Base-by-base conservation (phyloP, 1,140 invertebrate genomes). In the Mamestra configurata region DNA sequence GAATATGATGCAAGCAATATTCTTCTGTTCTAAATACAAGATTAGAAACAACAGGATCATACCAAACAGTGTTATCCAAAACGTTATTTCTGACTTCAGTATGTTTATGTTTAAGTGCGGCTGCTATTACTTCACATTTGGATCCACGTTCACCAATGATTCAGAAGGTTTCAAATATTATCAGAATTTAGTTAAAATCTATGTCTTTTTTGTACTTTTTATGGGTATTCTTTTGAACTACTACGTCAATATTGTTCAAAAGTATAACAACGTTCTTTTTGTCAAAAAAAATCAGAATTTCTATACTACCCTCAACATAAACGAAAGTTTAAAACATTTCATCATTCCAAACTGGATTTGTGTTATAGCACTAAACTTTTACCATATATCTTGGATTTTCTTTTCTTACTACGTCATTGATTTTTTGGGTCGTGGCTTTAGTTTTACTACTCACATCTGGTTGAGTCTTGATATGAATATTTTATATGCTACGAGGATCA, bases 1-100 rank as follows among this genome's bases (percentile, higher is more conserved):
- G 0, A 66, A 78, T 20, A 20, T 78, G 1, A 55, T 70, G 22
- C 49, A 43, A 24, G 22, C 35, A 2, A 1, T 78, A 5, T 70
- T 70, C 4, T 53, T 78, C 15, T 70, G 10, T 27, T n/a, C 76
- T 1, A 78, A 70, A 53, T 78, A 70, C 51, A 55, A 57, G 51
- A 70, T 78, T 18, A 46, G 49, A 2, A 24, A 70, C 11, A 40
- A 46, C 11, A 24, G 22, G 22, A 27, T 70, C 13, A 10, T 2
- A 2, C 0, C 40, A 10, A 70, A 70, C 10, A 70, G 35, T 40
- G n/a, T 40, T 37, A 22, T 22, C 8, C 22, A 66, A 4, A 66
- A 43, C n/a, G 11, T 66, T 8, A 0, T 66, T 10, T 66, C 61
- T 13, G 61, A 20, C 6, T 4, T 20, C 15, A 11, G 15, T 10